Base-by-base conservation (phyloP, 1,140 invertebrate species). In the Agrilus planipennis region DNA sequence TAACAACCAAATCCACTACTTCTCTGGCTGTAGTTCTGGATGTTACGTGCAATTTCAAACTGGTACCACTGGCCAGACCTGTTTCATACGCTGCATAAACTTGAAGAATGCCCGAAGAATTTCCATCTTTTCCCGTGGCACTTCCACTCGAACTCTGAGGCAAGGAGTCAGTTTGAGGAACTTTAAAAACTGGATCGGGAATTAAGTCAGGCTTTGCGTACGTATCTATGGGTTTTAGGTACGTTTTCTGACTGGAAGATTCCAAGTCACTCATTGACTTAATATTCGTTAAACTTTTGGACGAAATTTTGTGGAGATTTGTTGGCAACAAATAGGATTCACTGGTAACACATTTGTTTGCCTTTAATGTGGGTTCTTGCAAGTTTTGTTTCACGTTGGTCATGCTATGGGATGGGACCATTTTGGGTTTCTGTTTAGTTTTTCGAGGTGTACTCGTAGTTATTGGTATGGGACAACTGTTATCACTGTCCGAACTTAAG, bases 61-160 rank as follows among this genome's bases (percentile, higher is more conserved):
- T 91, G 2, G 90, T 94, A 0, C 90, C 91, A 28, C 76, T 79
- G 3, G 87, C 87, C 42, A 96, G 61, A 16, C 92, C 91, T 0
- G 89, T 95, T 48, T 94, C 87, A 59, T 96, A 97, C 2, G 91
- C 90, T 1, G 89, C 89, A 58, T 85, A 95, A 16, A 97, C 89
- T 63, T 87, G 77, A 15, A 81, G 64, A 42, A 80, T 80, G 18
- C 77, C 78, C 18, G 73, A 67, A 12, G 23, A 16, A 23, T 2
- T 22, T 9, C 23, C 20, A 2, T 36, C 34, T 64, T 41, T 9
- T 63, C 63, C 9, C 36, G 39, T 35, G 38, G 37, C 23, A 27
- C 25, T 21, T 27, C 7, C 19, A 14, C 28, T 29, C 34, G 27
- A 23, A 11, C 9, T 34, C 22, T 27, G 22, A 19, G 12, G 31